phyloP scores from a whole-genome alignment of 2,888 invertebrate species.

The Drosophila parthenogenetica region DNA sequence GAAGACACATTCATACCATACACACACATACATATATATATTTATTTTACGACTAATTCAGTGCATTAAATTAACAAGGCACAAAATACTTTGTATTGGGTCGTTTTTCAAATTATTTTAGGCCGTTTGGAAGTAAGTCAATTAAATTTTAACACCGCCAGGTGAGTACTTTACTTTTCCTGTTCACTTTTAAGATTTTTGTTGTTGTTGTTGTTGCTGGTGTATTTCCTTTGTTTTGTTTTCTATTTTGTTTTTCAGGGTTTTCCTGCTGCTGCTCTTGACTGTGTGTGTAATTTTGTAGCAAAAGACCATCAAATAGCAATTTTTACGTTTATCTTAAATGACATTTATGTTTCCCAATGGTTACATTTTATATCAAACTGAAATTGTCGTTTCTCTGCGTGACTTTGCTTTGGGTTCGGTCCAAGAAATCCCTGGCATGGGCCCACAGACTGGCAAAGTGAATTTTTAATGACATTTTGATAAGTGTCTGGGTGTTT shows the following conservation, averaged over 20 bases:
- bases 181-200: conserved; percentile 28
- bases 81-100: conserved; percentile 15
- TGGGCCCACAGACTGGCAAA: conserved; percentile 39
- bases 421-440: conserved; percentile 10
- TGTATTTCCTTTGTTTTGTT: conserved; percentile 20
- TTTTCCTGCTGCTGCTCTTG: background rate
- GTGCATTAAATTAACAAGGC: conserved; percentile 18
- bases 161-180: conserved; percentile 44
- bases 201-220: conserved; percentile 12
- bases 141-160: conserved; percentile 70
- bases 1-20: background rate
- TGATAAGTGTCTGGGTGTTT: conserved; percentile 59
- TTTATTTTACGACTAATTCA: conserved; percentile 11
- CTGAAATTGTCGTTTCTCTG: conserved; percentile 43
- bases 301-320: conserved; percentile 64
- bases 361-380: conserved; percentile 72
- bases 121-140: conserved; percentile 51
- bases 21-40: background rate
- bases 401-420: conserved; percentile 30
- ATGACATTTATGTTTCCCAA: conserved; percentile 78
- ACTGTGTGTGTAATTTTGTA: conserved; percentile 45
- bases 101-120: conserved; percentile 16
- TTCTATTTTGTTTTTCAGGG: conserved; percentile 16
- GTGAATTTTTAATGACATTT: conserved; percentile 74
- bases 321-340: conserved; percentile 77